Evolutionary conservation across 2,888 invertebrate genomes (phyloP), one percentile per base, ranked within the genome.

Genomic region (Melieria crassipennis): DNA sequence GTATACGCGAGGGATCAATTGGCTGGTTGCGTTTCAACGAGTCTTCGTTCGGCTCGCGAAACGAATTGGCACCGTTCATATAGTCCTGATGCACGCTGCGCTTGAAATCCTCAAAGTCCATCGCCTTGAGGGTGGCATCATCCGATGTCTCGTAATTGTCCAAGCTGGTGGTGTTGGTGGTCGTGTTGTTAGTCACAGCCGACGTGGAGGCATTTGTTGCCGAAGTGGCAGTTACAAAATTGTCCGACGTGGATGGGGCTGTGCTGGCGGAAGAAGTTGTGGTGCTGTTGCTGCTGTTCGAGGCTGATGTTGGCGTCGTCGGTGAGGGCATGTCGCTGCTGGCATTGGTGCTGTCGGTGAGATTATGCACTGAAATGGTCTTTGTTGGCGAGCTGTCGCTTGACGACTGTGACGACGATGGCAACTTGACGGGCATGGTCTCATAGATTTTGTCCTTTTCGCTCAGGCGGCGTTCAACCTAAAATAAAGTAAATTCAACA

Each of bases 361-460:
- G 80, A 65, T 77, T 80, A 73, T 80, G 79, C 42, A 78, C 78
- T 11, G 81, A 81, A 30, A 78, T 75, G 9, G 82, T 81, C 76
- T 85, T 84, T 66, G 83, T 82, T 4, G 84, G 84, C 3, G 85
- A 84, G 62, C 84, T 84, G n/a, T 84, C 84, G 47, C 81, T 81
- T 4, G 85, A 85, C 0, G 85, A 85, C 10, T 90, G 90, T 16
- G 82, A 82, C 10, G 90, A 89, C 62, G 91, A 86, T 73, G 89
- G 89, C 65, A 89, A 87, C 71, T 85, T 85, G 0, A 81, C 80
- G 0, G 92, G 92, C 91, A 93, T 91, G 16, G 92, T 93, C 86
- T 91, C 91, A 83, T 92, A 92, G 47, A 90, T 84, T 81, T 92
- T 92, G 61, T 91, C 90, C 67, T 89, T 88, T 61, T 91, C 90